Evolutionary conservation across 2,888 invertebrate genomes (phyloP), one percentile per base, ranked within the genome.

Genomic region (Pimpla rufipes): DNA sequence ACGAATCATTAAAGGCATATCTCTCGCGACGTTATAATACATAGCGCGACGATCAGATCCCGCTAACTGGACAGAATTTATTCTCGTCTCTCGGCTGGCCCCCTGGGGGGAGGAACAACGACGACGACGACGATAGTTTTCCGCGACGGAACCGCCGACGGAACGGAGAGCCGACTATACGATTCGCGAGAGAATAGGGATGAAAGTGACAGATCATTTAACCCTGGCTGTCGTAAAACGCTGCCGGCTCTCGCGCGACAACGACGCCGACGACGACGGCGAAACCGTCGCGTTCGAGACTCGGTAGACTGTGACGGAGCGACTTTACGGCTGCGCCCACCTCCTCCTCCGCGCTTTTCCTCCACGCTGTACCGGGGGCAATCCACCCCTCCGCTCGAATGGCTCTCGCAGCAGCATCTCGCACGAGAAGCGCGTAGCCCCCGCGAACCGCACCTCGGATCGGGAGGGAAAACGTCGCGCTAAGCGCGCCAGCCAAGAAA

Each of bases 161-260:
- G 50, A 37, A 45, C 16, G 52, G n/a, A n/a, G n/a, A n/a, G n/a
- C n/a, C 13, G 23, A 21, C 29, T 57, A 57, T 70, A 23, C 4
- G 18, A 37, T 16, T 50, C 18, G 50, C 45, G 40, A 67, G 67
- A 35, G 64, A 67, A 66, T 57, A 73, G 85, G 84, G 86, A 86
- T 85, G 88, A 90, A 90, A 88, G 88, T 89, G 89, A 90, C 90
- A 90, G 90, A 90, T 91, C 90, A 90, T 90, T 91, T 90, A 90
- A 89, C 90, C 88, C 88, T 78, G 87, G 88, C 77, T 80, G 86
- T 90, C 91, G 91, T 91, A 91, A 91, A 91, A 89, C 52, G 45
- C 67, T 76, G 80, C 76, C 45, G 62, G 82, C 76, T 76, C 52
- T 42, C 75, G 66, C 62, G 57, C 64, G 67, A 79, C 71, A 66